Evolutionary conservation across 1,140 invertebrate genomes (phyloP).

Genomic region (Drepana arcuata): DNA sequence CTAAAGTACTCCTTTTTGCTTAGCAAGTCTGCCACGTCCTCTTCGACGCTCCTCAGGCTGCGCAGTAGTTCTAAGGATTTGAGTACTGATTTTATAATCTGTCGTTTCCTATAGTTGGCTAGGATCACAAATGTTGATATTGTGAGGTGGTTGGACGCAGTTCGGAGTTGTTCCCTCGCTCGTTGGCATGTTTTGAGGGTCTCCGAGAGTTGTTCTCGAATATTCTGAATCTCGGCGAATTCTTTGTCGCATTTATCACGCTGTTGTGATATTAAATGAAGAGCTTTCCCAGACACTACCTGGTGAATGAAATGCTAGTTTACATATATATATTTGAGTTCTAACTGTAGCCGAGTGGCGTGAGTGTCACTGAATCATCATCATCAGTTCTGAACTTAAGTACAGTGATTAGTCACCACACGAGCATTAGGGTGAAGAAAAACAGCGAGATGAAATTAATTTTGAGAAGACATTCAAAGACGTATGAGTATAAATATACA

Average conservation of each 20-base stretch:
- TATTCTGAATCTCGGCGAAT: slow-evolving; percentile 84
- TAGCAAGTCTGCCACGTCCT: slow-evolving; percentile 85
- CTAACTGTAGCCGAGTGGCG: no score
- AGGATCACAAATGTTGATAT: slow-evolving; percentile 88
- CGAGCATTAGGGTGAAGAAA: no score
- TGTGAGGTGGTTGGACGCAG: slow-evolving; percentile 86
- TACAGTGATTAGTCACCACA: no score
- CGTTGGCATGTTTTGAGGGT: slow-evolving; percentile 80
- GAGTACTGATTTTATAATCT: slow-evolving; percentile 83
- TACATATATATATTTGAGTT: no score
- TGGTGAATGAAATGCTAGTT: no score
- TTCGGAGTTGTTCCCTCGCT: slow-evolving; percentile 79
- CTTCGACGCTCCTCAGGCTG: slow-evolving; percentile 88
- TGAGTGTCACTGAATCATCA: no score
- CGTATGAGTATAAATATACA: no score
- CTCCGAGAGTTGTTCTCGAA: slow-evolving; percentile 81
- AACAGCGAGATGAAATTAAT: no score
- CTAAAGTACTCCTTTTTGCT: slow-evolving; percentile 89
- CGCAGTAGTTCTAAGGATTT: slow-evolving; percentile 87
- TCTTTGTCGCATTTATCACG: slow-evolving; percentile 88
- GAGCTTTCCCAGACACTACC: slow-evolving; percentile 92
- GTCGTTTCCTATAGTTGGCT: slow-evolving; percentile 88
- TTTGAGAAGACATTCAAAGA: no score
- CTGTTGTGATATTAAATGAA: slow-evolving; percentile 92
- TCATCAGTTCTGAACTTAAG: no score